These are phyloP conservation scores for Caretta caretta DNA, from an alignment of 2,113 vertebrate genomes.

Conservation along the genomic window DNA sequence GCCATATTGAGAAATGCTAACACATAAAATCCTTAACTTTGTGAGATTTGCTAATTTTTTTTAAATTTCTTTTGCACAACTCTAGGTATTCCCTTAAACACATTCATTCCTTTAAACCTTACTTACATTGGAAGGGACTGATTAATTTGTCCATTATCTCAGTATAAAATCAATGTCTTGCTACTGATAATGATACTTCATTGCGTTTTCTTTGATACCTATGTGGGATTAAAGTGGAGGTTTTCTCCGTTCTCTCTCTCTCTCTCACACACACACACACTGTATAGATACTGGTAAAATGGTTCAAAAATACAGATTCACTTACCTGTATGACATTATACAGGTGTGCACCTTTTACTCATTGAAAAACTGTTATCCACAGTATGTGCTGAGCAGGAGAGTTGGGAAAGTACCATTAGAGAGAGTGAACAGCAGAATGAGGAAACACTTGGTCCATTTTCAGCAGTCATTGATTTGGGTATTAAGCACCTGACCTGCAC, in stretches of 20 bases:
- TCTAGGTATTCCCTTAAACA: not conserved
- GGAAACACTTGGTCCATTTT: constrained; percentile 42
- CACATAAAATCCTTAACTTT: not conserved
- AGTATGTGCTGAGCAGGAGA: not conserved
- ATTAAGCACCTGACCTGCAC: constrained; percentile 65
- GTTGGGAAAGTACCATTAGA: not conserved
- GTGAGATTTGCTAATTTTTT: not conserved
- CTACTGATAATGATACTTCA: not conserved
- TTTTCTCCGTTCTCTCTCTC: not conserved
- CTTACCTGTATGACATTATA: not conserved
- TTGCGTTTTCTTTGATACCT: not conserved
- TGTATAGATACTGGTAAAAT: not conserved
- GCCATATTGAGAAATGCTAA: not conserved
- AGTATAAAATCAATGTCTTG: not conserved
- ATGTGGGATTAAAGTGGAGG: not conserved
- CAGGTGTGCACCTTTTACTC: not conserved
- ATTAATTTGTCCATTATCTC: not conserved
- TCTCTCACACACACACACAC: not conserved
- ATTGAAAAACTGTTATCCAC: not conserved
- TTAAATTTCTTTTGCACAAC: rapidly evolving
- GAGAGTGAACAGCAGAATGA: not conserved
- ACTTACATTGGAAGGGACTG: not conserved
- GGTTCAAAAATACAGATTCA: not conserved
- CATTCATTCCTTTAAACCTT: not conserved
- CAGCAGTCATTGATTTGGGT: constrained; percentile 66